Evolutionary conservation across 1,140 invertebrate species (phyloP).

Genomic region (Sitophilus oryzae): DNA sequence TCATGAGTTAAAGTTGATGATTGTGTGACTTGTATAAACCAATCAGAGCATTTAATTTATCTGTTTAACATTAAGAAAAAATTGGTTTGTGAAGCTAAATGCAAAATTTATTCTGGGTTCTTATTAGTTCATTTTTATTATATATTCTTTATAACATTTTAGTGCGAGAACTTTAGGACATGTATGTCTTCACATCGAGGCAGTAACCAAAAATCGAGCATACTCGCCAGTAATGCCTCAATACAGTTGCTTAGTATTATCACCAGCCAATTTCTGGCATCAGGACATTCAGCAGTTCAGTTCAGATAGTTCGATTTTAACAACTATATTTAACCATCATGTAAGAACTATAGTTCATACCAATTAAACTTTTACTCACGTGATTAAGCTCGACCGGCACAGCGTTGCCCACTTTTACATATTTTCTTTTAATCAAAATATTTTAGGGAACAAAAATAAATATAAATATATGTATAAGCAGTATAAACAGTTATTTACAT

Average conservation of each 20-base stretch:
- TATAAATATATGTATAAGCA: no score
- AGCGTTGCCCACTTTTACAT: no score
- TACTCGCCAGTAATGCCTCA: conserved; percentile 68
- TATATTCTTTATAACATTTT: conserved; percentile 24
- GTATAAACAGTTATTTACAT: no score
- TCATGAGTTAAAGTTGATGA: no score
- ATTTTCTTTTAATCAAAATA: no score
- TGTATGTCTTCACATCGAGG: conserved; percentile 82
- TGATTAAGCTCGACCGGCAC: no score
- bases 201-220: conserved; percentile 56
- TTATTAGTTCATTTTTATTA: background rate
- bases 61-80: background rate
- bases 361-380: no score
- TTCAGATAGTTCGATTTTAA: conserved; percentile 69
- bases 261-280: conserved; percentile 90
- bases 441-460: no score
- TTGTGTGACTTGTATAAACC: no score
- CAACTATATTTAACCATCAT: conserved; percentile 76
- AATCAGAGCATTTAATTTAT: no score
- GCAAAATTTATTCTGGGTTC: background rate
- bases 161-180: conserved; percentile 59
- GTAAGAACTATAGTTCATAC: conserved; percentile 46
- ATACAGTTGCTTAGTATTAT: conserved; percentile 87
- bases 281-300: conserved; percentile 72
- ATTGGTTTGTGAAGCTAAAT: background rate